phyloP scores from a whole-genome alignment of 2,113 vertebrate genomes.

The Condylura cristata region DNA sequence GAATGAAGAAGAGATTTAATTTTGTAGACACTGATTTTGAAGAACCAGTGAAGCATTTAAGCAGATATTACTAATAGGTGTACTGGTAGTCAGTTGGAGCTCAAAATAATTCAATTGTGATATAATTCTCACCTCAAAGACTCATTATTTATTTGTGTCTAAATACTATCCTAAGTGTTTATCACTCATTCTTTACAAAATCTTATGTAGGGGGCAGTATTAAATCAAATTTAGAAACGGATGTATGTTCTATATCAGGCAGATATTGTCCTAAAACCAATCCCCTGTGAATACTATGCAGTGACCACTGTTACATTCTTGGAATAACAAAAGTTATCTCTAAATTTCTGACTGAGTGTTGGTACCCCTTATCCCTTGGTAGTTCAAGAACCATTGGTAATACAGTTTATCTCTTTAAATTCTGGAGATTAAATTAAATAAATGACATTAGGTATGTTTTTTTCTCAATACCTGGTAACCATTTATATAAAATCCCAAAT shows the following conservation, averaged over 20 bases:
- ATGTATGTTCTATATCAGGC: not conserved
- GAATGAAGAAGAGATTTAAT: not conserved
- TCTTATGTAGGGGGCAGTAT: not conserved
- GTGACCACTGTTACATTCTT: not conserved
- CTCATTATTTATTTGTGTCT: not conserved
- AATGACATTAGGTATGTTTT: not conserved
- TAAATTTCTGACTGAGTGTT: not conserved
- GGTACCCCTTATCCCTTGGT: not conserved
- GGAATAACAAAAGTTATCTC: not conserved
- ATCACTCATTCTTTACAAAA: not conserved
- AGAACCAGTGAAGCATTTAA: not conserved
- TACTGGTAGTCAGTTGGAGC: not conserved
- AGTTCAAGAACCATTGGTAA: not conserved
- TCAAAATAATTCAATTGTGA: not conserved
- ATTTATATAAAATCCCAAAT: not conserved
- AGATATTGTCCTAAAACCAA: not conserved
- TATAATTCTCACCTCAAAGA: not conserved
- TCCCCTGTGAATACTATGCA: not conserved
- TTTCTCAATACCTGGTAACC: not conserved
- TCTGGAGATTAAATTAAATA: slow-evolving; percentile 34
- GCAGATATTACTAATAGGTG: not conserved
- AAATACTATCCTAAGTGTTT: not conserved
- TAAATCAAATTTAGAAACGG: slow-evolving; percentile 12
- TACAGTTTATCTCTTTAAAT: not conserved
- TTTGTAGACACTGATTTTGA: slow-evolving; percentile 2